Percentiles rank a stretch among this genome's conserved stretches.
These are phyloP conservation scores for Pachydiplax longipennis DNA, from an alignment of 2,888 invertebrate genomes.

Conservation along the genomic window DNA sequence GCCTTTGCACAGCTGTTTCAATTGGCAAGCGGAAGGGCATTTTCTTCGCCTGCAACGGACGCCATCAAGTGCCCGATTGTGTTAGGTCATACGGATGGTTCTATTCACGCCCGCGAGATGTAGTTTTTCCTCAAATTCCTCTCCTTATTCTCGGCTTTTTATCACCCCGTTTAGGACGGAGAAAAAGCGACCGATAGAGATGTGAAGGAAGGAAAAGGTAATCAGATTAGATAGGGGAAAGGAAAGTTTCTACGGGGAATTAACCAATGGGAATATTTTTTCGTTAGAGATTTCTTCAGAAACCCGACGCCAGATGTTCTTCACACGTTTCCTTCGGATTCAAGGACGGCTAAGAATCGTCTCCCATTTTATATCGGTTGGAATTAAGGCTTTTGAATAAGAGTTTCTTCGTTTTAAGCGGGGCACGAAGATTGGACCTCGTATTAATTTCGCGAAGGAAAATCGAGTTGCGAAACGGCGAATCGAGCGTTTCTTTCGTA, in stretches of 20 bases:
- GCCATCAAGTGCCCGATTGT: background rate
- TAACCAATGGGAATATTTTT: background rate
- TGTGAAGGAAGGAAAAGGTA: background rate
- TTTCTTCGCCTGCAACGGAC: background rate
- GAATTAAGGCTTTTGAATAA: too few species aligned
- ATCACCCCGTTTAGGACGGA: background rate
- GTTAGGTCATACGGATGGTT: background rate
- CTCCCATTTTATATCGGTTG: background rate
- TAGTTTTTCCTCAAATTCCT: background rate
- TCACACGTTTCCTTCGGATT: background rate
- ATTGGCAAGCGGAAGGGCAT: constrained; percentile 3
- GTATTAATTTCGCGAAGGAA: too few species aligned
- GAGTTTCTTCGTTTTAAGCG: too few species aligned
- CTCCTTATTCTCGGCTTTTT: background rate
- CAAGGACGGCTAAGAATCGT: background rate
- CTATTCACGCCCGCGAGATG: background rate
- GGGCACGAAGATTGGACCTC: too few species aligned
- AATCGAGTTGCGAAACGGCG: too few species aligned
- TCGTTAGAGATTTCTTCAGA: background rate
- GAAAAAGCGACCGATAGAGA: background rate
- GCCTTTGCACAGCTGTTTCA: constrained; percentile 5
- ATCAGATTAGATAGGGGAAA: background rate
- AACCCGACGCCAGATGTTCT: background rate
- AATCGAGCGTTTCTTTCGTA: too few species aligned
- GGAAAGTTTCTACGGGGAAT: background rate